phyloP scores from a whole-genome alignment of 2,797 vertebrate genomes.

The Helicolenus hilgendorfi region DNA sequence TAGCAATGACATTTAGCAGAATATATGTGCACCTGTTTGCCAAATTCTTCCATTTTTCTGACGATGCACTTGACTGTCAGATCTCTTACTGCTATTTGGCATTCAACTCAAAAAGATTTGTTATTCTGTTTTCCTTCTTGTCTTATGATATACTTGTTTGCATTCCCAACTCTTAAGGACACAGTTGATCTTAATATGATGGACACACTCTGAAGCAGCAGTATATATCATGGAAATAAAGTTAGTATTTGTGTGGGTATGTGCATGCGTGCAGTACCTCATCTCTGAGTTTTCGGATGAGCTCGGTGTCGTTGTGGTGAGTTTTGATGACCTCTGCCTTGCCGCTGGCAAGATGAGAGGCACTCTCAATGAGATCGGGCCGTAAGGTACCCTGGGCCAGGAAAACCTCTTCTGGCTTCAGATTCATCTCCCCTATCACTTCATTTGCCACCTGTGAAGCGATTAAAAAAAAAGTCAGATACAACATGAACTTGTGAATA shows the following conservation, averaged over 20 bases:
- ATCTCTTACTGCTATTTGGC: neutral
- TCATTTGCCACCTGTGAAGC: constrained; percentile 95
- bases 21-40: neutral
- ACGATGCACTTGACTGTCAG: neutral
- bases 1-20: neutral
- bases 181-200: neutral
- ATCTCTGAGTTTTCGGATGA: constrained; percentile 97
- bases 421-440: constrained; percentile 98
- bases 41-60: neutral
- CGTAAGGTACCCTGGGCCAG: constrained; percentile 98
- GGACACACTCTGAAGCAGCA: neutral
- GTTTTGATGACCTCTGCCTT: constrained; percentile 99
- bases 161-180: neutral
- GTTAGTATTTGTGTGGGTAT: neutral
- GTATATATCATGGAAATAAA: neutral
- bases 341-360: constrained; percentile 95
- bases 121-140: neutral
- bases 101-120: neutral
- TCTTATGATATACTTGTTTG: neutral
- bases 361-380: constrained; percentile 99
- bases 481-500: neutral
- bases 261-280: constrained; percentile 88
- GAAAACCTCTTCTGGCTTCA: constrained; percentile 98
- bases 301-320: constrained; percentile 98
- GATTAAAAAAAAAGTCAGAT: constrained; percentile 1